Percentiles rank a stretch among this genome's conserved stretches.
phyloP scores from a whole-genome alignment of 2,797 vertebrate species.

The Falco concolor region DNA sequence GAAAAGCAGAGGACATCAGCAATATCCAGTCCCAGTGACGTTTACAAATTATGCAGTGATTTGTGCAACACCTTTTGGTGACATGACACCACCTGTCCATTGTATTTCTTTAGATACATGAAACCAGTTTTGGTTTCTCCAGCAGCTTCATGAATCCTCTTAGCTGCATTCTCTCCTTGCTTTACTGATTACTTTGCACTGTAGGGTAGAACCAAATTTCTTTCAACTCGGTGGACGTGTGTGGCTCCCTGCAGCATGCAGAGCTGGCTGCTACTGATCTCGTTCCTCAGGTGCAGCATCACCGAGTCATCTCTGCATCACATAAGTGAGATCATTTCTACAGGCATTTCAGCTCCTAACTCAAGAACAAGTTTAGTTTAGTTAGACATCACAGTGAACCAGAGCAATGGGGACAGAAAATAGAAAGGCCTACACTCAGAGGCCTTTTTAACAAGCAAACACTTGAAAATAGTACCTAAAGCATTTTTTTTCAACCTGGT shows the following conservation, averaged over 20 bases:
- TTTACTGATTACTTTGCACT: background rate
- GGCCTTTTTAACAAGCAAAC: background rate
- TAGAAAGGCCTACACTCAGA: background rate
- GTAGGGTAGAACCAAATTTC: background rate
- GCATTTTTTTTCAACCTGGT: background rate
- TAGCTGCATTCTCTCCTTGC: background rate
- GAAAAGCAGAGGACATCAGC: background rate
- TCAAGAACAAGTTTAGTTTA: background rate
- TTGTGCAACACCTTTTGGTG: background rate
- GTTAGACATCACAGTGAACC: background rate
- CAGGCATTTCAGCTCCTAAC: background rate
- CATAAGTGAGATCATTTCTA: background rate
- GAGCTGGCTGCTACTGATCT: background rate
- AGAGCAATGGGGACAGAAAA: background rate
- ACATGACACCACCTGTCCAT: background rate
- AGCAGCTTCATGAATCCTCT: background rate
- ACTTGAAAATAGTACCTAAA: background rate
- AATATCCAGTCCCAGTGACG: background rate
- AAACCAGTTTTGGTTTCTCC: background rate
- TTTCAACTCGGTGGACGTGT: fast-evolving
- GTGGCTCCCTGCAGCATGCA: background rate
- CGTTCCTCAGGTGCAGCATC: background rate
- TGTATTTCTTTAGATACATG: background rate
- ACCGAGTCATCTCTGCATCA: background rate
- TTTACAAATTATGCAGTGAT: background rate